Evolutionary conservation across 2,888 invertebrate genomes (phyloP).

Genomic region (Phalangium opilio): DNA sequence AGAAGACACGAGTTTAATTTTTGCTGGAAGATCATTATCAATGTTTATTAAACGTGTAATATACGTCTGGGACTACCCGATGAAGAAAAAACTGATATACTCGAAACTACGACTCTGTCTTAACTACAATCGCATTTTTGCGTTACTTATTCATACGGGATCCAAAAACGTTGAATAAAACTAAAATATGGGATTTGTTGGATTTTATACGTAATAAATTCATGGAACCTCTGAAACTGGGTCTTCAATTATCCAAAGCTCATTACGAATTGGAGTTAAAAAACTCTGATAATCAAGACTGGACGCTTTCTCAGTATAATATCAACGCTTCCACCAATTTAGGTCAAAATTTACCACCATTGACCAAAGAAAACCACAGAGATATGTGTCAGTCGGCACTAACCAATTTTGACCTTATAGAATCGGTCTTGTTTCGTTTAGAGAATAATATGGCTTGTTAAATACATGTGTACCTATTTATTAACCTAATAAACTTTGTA

Average conservation of each 20-base stretch:
- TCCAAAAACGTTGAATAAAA: constrained; percentile 37
- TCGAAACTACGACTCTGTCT: constrained; percentile 64
- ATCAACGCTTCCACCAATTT: constrained; percentile 24
- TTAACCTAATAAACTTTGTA: too few species aligned
- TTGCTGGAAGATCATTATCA: constrained; percentile 43
- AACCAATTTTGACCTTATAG: constrained; percentile 65
- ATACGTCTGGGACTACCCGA: constrained; percentile 45
- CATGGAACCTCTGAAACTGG: constrained; percentile 48
- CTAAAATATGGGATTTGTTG: constrained; percentile 48
- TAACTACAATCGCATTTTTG: constrained; percentile 60
- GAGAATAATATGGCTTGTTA: constrained; percentile 33
- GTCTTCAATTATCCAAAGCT: constrained; percentile 54
- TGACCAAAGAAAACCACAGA: constrained; percentile 35
- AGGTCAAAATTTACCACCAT: constrained; percentile 37
- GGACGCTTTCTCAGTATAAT: neutral
- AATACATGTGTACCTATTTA: too few species aligned
- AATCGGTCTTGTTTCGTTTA: constrained; percentile 54
- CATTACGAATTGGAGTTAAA: constrained; percentile 59
- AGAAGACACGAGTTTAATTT: constrained; percentile 26
- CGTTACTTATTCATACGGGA: constrained; percentile 59
- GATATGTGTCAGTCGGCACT: constrained; percentile 48
- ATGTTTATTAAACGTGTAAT: constrained; percentile 42
- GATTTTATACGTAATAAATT: constrained; percentile 43
- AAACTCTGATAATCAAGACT: constrained; percentile 31
- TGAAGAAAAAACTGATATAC: constrained; percentile 59